Conservation (phyloP, 2,888 invertebrate species). For the Fissipunctia ypsillon region DNA sequence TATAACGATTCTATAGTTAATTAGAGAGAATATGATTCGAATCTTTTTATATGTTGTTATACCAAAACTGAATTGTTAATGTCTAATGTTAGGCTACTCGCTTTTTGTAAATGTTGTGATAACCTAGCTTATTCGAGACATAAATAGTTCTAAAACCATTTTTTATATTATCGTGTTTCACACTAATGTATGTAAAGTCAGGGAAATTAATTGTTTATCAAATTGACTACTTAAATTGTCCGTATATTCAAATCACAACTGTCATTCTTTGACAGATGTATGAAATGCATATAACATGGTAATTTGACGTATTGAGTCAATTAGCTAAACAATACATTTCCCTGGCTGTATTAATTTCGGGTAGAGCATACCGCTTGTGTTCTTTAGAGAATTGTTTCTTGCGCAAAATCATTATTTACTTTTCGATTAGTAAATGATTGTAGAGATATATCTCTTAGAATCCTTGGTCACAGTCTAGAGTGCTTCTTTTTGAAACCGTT, state of each 20-base stretch:
- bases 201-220: neutral
- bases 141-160: slow-evolving; percentile 59
- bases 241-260: neutral
- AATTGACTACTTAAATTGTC: neutral
- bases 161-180: slow-evolving; percentile 54
- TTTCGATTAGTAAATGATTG: slow-evolving; percentile 52
- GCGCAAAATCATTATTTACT: slow-evolving; percentile 67
- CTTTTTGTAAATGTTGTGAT: slow-evolving; percentile 81
- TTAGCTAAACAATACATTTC: neutral
- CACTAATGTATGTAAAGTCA: slow-evolving; percentile 33
- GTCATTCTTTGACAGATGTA: neutral
- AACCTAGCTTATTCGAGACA: slow-evolving; percentile 70
- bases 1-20: slow-evolving; percentile 68
- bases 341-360: slow-evolving; percentile 51
- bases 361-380: slow-evolving; percentile 66
- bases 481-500: slow-evolving; percentile 50
- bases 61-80: slow-evolving; percentile 78
- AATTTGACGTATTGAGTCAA: neutral
- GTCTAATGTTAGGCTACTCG: slow-evolving; percentile 74
- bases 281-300: neutral
- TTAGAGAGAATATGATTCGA: slow-evolving; percentile 83
- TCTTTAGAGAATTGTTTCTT: slow-evolving; percentile 63
- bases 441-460: slow-evolving; percentile 48
- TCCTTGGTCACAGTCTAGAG: slow-evolving; percentile 48
- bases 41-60: slow-evolving; percentile 83